phyloP scores from a whole-genome alignment of 2,113 vertebrate species.

The Paramisgurnus dabryanus region DNA sequence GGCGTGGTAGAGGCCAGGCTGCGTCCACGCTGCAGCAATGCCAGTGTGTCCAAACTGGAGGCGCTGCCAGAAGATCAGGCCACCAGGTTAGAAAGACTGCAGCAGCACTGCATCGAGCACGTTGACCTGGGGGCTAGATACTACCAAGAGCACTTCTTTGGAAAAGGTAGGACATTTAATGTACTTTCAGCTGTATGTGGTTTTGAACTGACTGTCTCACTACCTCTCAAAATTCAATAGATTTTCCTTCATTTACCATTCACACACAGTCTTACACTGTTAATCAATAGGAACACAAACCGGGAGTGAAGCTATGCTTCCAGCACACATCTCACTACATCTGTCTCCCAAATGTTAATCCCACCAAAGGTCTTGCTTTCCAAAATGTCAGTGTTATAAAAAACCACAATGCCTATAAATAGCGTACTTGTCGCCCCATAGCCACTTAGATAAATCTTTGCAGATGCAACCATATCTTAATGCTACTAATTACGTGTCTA shows the following conservation, averaged over 20 bases:
- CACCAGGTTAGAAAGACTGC: slow-evolving; percentile 73
- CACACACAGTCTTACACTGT: neutral
- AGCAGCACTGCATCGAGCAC: slow-evolving; percentile 87
- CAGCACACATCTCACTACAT: slow-evolving; percentile 42
- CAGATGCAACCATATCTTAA: slow-evolving; percentile 18
- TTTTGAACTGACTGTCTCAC: too few species aligned
- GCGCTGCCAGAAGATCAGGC: slow-evolving; percentile 78
- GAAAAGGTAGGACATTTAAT: slow-evolving; percentile 72
- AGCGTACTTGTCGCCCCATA: slow-evolving; percentile 30
- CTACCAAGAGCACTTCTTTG: slow-evolving; percentile 87
- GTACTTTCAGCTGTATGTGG: neutral
- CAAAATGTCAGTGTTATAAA: slow-evolving; percentile 40
- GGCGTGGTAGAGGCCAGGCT: slow-evolving; percentile 49
- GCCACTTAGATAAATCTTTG: slow-evolving; percentile 31
- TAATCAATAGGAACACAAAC: neutral
- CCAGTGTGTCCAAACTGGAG: slow-evolving; percentile 87
- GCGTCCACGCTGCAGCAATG: slow-evolving; percentile 78
- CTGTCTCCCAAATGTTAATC: slow-evolving; percentile 48
- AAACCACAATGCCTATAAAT: slow-evolving; percentile 40
- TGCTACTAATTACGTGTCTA: slow-evolving; percentile 13
- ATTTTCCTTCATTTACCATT: too few species aligned
- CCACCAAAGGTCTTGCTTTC: slow-evolving; percentile 29
- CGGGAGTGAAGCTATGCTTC: neutral
- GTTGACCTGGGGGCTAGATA: slow-evolving; percentile 90
- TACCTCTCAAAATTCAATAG: too few species aligned